A percentile compares a stretch with the other conserved stretches of the same genome.
Evolutionary conservation across 23 tunicate species (phyloP).

Genomic region (Styela clava): DNA sequence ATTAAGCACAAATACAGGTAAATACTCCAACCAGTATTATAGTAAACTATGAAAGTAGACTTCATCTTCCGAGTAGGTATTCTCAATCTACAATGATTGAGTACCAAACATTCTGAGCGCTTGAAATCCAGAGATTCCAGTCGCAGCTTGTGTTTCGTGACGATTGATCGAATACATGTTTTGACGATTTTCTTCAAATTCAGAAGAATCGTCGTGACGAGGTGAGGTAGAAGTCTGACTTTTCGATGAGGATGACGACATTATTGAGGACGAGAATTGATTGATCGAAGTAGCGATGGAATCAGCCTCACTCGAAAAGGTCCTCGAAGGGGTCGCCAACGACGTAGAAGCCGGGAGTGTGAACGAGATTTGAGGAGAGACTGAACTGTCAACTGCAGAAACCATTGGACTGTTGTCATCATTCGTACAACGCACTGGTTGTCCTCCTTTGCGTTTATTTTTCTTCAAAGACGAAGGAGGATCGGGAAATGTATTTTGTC

Average conservation of each 20-base stretch:
- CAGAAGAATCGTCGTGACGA: slow-evolving; percentile 3
- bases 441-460: slow-evolving; percentile 42
- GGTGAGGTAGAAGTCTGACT: background rate
- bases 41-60: no score
- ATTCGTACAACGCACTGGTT: slow-evolving; percentile 29
- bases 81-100: background rate
- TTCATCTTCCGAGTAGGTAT: no score
- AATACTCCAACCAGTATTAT: no score
- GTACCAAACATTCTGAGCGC: background rate
- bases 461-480: slow-evolving; percentile 28
- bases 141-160: background rate
- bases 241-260: slow-evolving; percentile 6
- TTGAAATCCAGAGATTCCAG: background rate
- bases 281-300: background rate
- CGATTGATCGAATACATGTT: background rate
- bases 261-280: background rate
- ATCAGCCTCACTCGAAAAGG: slow-evolving; percentile 1
- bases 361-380: slow-evolving; percentile 15
- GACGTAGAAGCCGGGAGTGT: slow-evolving; percentile 8
- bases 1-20: no score
- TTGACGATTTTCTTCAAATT: slow-evolving; percentile 7
- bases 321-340: background rate
- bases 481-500: slow-evolving; percentile 14
- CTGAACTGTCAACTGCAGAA: slow-evolving; percentile 8
- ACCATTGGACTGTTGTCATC: background rate